Evolutionary conservation across 2,113 vertebrate species (phyloP).

Genomic region (Hylia prasina): DNA sequence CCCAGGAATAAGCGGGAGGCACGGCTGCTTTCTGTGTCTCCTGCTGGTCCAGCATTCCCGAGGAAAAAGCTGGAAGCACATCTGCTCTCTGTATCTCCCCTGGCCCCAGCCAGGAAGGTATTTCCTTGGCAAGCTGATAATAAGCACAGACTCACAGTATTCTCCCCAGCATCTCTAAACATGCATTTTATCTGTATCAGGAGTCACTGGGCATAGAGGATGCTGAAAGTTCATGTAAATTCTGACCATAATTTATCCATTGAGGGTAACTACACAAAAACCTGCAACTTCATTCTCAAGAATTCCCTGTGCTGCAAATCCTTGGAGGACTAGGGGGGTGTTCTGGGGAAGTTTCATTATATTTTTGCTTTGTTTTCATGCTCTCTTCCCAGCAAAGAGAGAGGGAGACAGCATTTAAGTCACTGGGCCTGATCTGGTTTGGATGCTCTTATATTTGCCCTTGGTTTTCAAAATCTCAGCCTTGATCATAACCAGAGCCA

Average conservation of each 20-base stretch:
- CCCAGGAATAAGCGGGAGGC: background rate
- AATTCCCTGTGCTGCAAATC: background rate
- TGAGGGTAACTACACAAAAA: background rate
- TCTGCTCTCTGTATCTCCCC: background rate
- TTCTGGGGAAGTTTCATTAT: background rate
- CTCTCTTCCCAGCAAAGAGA: background rate
- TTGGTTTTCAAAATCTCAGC: background rate
- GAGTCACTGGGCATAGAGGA: background rate
- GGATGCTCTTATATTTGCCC: background rate
- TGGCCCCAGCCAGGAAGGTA: background rate
- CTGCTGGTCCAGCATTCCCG: background rate
- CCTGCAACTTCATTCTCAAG: background rate
- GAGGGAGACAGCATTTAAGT: background rate
- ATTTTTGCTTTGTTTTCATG: background rate
- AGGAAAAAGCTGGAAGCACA: background rate
- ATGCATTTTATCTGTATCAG: background rate
- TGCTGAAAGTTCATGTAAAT: background rate
- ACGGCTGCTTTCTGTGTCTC: background rate
- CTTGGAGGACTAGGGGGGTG: background rate
- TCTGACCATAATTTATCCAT: background rate
- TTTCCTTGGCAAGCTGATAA: background rate
- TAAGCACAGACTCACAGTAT: background rate
- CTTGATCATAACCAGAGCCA: background rate
- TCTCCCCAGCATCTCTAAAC: background rate
- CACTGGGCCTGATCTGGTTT: background rate